Evolutionary conservation across 2,797 vertebrate genomes (phyloP).

Genomic region (Mus caroli): DNA sequence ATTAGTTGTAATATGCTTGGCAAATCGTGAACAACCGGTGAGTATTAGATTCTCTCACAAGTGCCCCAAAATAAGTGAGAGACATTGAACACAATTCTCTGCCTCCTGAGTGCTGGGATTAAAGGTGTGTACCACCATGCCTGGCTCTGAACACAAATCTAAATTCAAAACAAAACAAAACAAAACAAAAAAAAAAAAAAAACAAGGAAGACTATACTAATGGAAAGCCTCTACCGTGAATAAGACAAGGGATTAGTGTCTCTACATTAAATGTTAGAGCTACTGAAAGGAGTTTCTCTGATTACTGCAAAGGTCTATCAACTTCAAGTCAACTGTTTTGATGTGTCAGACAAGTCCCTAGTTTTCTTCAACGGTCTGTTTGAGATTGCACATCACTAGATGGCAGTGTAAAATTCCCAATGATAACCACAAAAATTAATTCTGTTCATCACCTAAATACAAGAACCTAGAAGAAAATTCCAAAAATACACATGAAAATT

Average conservation of each 20-base stretch:
- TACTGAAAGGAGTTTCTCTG: constrained; percentile 37
- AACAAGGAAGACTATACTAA: not conserved
- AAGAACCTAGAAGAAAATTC: not conserved
- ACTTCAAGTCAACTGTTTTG: not conserved
- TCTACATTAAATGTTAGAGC: constrained; percentile 2
- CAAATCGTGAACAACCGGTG: not conserved
- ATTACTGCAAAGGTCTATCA: not conserved
- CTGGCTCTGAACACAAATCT: not conserved
- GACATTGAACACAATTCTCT: not conserved
- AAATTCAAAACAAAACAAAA: not conserved
- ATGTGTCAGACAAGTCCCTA: not conserved
- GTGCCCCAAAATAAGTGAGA: rapidly evolving
- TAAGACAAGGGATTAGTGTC: not conserved
- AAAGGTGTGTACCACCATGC: too few relatives aligned
- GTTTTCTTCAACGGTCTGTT: constrained; percentile 24
- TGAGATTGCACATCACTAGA: constrained; percentile 72
- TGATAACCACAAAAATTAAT: not conserved
- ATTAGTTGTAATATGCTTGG: not conserved
- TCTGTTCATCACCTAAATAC: not conserved
- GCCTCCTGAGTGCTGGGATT: too few relatives aligned
- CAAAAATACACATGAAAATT: constrained; percentile 13
- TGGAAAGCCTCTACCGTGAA: not conserved
- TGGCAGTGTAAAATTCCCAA: constrained; percentile 75
- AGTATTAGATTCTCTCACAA: not conserved
- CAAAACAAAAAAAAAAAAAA: too few relatives aligned